These are phyloP conservation scores for Diploptera punctata DNA, from an alignment of 2,888 invertebrate species.

Conservation along the genomic window DNA sequence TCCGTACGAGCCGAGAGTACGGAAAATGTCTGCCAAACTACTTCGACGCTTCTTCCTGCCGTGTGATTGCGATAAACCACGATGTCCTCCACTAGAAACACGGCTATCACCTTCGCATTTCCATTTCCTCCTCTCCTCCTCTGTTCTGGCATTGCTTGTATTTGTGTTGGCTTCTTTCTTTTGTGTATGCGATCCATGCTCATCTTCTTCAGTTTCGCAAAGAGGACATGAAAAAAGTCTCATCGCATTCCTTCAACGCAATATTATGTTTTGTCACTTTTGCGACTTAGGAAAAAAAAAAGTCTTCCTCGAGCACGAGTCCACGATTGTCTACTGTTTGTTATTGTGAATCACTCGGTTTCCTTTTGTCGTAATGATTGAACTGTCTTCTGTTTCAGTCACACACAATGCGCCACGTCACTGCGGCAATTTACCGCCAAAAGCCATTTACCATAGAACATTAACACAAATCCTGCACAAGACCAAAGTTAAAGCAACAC, in stretches of 20 bases:
- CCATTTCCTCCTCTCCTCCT: background rate
- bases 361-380: too few species aligned
- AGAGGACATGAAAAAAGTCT: constrained; percentile 4
- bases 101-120: background rate
- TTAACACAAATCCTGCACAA: too few species aligned
- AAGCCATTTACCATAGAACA: too few species aligned
- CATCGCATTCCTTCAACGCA: background rate
- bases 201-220: background rate
- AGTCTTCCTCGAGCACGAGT: too few species aligned
- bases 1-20: constrained; percentile 49
- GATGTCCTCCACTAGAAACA: constrained; percentile 7
- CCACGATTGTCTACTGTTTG: background rate
- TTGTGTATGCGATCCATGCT: background rate
- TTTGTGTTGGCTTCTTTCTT: background rate
- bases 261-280: too few species aligned
- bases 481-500: too few species aligned
- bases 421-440: too few species aligned
- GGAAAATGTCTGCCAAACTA: constrained; percentile 51
- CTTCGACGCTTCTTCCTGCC: constrained; percentile 52
- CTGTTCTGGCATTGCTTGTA: background rate
- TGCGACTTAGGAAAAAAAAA: too few species aligned
- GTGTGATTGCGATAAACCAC: constrained; percentile 4
- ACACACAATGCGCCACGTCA: too few species aligned
- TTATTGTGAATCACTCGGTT: too few species aligned
- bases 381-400: too few species aligned